phyloP scores from a whole-genome alignment of 2,888 invertebrate genomes.

The Ochropacha duplaris region DNA sequence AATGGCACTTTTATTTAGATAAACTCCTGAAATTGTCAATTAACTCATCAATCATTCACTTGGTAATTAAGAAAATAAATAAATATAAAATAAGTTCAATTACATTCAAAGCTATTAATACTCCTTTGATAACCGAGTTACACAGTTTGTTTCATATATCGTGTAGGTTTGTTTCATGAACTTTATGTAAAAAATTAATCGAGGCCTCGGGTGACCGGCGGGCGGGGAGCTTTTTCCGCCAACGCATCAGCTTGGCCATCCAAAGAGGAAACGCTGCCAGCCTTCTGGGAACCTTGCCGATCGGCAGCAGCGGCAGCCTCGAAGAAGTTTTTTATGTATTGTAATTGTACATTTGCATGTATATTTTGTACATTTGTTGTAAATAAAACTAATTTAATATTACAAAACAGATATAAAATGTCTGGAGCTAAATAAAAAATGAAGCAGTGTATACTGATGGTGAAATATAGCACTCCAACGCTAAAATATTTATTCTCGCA shows the following conservation, averaged over 20 bases:
- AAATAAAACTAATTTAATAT: too few relatives aligned
- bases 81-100: neutral
- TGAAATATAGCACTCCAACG: neutral
- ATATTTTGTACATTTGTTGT: too few relatives aligned
- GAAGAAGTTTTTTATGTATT: too few relatives aligned
- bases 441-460: neutral
- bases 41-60: neutral
- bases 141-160: neutral
- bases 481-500: neutral
- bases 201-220: too few relatives aligned
- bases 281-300: too few relatives aligned
- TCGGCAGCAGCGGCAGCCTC: too few relatives aligned
- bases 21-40: neutral
- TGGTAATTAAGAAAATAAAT: too few relatives aligned
- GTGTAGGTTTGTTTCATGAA: neutral
- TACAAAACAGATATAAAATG: neutral
- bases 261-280: too few relatives aligned
- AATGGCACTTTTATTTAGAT: conserved; percentile 9
- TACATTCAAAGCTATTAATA: neutral
- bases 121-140: neutral
- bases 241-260: too few relatives aligned
- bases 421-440: neutral
- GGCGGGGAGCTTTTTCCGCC: too few relatives aligned
- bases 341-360: too few relatives aligned
- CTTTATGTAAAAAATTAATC: too few relatives aligned